These are phyloP conservation scores for human (Homo sapiens) DNA, from an alignment of 2,113 vertebrate species.

Conservation along the genomic window DNA sequence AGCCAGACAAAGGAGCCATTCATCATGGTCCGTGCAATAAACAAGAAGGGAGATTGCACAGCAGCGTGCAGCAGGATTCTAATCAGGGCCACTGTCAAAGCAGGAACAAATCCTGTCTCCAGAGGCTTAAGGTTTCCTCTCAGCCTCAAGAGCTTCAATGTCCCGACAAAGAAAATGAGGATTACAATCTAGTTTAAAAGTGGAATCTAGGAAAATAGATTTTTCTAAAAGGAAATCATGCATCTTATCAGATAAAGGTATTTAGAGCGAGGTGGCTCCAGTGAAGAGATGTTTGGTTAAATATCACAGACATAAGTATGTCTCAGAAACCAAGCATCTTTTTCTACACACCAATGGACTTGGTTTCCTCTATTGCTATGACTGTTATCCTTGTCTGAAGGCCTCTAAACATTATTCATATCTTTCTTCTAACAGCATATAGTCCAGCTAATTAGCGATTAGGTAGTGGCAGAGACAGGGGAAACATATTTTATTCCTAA, in stretches of 20 bases:
- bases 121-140: background rate
- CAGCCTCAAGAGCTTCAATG: background rate
- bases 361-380: background rate
- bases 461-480: background rate
- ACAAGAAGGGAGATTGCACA: too few species aligned
- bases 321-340: background rate
- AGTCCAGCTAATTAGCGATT: slow-evolving; percentile 45
- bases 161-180: background rate
- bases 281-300: background rate
- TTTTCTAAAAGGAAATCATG: background rate
- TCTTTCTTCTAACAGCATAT: background rate
- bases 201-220: background rate
- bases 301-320: background rate
- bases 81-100: background rate
- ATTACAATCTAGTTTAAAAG: background rate
- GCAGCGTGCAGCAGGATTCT: background rate
- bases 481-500: background rate
- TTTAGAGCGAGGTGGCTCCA: background rate
- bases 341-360: background rate
- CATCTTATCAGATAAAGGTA: background rate
- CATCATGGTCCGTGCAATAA: too few species aligned
- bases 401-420: background rate
- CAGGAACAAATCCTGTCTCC: background rate
- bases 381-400: background rate
- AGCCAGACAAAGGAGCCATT: fast-evolving